Conservation (phyloP, 2,888 invertebrate species). For the Lochmaea crataegi region DNA sequence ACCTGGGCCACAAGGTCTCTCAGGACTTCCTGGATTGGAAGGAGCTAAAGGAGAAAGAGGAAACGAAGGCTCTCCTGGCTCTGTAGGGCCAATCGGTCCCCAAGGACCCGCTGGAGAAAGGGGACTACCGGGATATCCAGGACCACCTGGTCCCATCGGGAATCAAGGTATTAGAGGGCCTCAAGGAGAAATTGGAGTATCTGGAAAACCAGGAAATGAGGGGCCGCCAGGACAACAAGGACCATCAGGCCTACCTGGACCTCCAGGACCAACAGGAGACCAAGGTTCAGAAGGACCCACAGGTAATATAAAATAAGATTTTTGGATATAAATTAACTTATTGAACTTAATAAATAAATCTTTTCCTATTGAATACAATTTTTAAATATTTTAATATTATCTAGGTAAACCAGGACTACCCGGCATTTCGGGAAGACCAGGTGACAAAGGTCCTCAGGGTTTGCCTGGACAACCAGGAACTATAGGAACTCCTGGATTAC, state of each 20-base stretch:
- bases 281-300: constrained; percentile 72
- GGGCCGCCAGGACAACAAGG: constrained; percentile 79
- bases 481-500: constrained; percentile 76
- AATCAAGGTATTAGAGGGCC: constrained; percentile 74
- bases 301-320: constrained; percentile 63
- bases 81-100: constrained; percentile 76
- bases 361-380: not conserved
- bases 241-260: constrained; percentile 74
- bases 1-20: constrained; percentile 75
- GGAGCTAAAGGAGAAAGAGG: constrained; percentile 83
- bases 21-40: constrained; percentile 78
- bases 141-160: constrained; percentile 74
- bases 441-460: constrained; percentile 81
- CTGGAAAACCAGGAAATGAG: constrained; percentile 79
- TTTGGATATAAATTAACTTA: not conserved
- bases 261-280: constrained; percentile 72
- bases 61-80: constrained; percentile 76
- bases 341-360: not conserved
- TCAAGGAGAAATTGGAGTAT: constrained; percentile 77
- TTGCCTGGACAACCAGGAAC: constrained; percentile 73
- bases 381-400: not conserved
- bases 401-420: constrained; percentile 73
- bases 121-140: constrained; percentile 73
- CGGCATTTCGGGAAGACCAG: constrained; percentile 78
- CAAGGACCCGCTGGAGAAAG: constrained; percentile 77